Evolutionary conservation across 2,113 vertebrate genomes (phyloP).

Genomic region (Perca schrenkii): DNA sequence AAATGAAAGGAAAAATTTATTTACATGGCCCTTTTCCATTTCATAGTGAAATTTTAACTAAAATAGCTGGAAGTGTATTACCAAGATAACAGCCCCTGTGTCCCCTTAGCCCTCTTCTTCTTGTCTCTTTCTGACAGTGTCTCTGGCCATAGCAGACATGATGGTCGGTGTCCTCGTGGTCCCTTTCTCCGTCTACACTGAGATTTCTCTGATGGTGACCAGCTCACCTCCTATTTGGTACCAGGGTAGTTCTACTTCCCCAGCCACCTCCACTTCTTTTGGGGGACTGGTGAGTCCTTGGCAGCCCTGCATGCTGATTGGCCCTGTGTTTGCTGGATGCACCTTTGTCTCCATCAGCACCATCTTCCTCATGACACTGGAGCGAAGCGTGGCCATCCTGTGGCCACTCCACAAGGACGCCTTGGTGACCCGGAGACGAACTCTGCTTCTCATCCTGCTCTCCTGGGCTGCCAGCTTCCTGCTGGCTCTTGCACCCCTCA

Average conservation of each 20-base stretch:
- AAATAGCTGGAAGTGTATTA: neutral
- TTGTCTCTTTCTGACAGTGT: slow-evolving; percentile 75
- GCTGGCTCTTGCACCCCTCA: slow-evolving; percentile 82
- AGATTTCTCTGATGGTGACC: slow-evolving; percentile 84
- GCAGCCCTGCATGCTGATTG: slow-evolving; percentile 87
- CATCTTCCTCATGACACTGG: slow-evolving; percentile 88
- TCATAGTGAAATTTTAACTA: neutral
- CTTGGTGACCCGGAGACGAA: slow-evolving; percentile 84
- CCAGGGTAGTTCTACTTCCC: slow-evolving; percentile 62
- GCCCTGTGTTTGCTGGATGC: slow-evolving; percentile 87
- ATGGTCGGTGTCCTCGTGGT: slow-evolving; percentile 86
- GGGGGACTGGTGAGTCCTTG: slow-evolving; percentile 53
- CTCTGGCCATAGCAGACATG: slow-evolving; percentile 88
- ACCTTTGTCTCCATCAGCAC: slow-evolving; percentile 91
- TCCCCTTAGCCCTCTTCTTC: neutral
- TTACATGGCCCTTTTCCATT: neutral
- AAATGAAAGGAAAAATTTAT: too few relatives aligned
- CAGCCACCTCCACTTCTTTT: slow-evolving; percentile 11
- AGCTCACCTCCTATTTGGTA: slow-evolving; percentile 75
- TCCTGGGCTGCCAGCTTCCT: slow-evolving; percentile 87
- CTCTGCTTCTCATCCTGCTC: slow-evolving; percentile 80
- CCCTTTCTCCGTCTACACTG: slow-evolving; percentile 88
- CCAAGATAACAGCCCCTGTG: neutral
- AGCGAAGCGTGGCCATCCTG: slow-evolving; percentile 87
- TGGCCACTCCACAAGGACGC: slow-evolving; percentile 86